phyloP scores from a whole-genome alignment of 2,113 vertebrate species.

The Mionectes macconnelli region DNA sequence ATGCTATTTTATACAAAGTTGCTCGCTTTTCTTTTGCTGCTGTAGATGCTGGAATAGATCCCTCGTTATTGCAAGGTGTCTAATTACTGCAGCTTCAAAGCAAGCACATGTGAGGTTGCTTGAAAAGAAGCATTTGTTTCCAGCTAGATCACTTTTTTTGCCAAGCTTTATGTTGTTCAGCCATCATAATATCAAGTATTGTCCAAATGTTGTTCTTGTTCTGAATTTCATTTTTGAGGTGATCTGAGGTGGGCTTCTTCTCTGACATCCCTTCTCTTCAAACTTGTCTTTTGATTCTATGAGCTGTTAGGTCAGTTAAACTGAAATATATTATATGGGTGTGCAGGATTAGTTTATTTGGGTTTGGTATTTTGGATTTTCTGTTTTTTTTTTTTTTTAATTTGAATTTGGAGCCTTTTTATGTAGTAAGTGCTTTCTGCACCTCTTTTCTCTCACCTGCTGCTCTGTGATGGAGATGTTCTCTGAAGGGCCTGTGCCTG shows the following conservation, averaged over 20 bases:
- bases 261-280: not conserved
- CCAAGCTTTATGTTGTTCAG: not conserved
- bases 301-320: not conserved
- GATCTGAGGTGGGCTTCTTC: not conserved
- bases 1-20: not conserved
- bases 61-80: conserved; percentile 4
- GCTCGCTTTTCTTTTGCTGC: not conserved
- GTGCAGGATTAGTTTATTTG: not conserved
- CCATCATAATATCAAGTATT: not conserved
- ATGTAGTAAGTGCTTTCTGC: not conserved
- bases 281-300: not conserved
- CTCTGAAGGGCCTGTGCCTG: not conserved
- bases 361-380: not conserved
- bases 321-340: not conserved
- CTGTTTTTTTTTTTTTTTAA: not conserved
- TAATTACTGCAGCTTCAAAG: conserved; percentile 48
- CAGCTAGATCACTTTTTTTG: not conserved
- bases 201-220: not conserved
- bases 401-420: not conserved
- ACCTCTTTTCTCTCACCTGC: not conserved
- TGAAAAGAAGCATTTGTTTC: conserved; percentile 42
- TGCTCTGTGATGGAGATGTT: not conserved
- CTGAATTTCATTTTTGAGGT: not conserved
- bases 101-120: not conserved
- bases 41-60: not conserved